phyloP scores from a whole-genome alignment of 1,140 invertebrate species.

The Vollenhovia emeryi region DNA sequence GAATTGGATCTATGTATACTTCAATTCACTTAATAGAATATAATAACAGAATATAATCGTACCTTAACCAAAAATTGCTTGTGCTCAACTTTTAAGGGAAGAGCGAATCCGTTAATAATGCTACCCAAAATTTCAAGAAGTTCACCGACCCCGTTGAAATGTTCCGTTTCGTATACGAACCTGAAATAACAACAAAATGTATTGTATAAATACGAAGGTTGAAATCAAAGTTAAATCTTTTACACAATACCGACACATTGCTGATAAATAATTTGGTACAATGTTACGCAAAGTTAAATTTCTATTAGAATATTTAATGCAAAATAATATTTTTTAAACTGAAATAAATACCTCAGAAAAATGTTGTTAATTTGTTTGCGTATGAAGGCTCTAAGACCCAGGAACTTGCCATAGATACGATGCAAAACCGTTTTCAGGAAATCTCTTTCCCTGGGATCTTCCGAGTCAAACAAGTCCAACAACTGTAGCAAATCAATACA shows the following conservation, averaged over 20 bases:
- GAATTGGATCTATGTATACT: not conserved
- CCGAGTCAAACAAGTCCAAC: constrained; percentile 99
- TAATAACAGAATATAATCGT: constrained; percentile 20
- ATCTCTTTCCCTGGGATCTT: constrained; percentile 99
- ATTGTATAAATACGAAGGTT: constrained; percentile 35
- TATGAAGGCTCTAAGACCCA: constrained; percentile 99
- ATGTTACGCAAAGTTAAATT: not conserved
- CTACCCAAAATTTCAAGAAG: constrained; percentile 99
- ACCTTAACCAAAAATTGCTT: constrained; percentile 98
- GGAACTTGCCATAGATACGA: constrained; percentile 99
- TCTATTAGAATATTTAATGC: not conserved
- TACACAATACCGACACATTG: not conserved
- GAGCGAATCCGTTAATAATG: constrained; percentile 99
- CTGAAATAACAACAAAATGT: constrained; percentile 85
- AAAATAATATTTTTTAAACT: constrained; percentile 52
- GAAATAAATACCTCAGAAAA: constrained; percentile 90
- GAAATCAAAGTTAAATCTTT: not conserved
- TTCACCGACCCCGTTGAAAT: constrained; percentile 99
- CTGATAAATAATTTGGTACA: not conserved
- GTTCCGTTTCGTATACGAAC: constrained; percentile 99
- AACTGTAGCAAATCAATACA: constrained; percentile 88
- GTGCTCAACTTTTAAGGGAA: constrained; percentile 98
- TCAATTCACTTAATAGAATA: not conserved
- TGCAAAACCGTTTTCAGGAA: constrained; percentile 99
- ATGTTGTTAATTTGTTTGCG: constrained; percentile 99